Evolutionary conservation across 2,888 invertebrate genomes (phyloP).

Genomic region (Aphodius granarius): DNA sequence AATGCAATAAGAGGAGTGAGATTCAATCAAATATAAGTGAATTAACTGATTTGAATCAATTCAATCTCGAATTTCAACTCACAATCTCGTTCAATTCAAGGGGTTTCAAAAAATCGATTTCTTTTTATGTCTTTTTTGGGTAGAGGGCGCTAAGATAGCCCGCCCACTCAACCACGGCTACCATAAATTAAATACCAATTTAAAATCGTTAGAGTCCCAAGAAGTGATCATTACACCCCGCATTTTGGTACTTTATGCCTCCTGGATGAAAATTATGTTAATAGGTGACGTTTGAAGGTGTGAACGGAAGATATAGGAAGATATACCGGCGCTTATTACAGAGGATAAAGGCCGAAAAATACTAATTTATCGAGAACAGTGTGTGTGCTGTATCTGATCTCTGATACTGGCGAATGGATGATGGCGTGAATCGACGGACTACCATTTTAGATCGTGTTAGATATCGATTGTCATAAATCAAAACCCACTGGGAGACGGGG

Average conservation of each 20-base stretch:
- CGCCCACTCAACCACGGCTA: not conserved
- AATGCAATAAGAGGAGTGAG: not conserved
- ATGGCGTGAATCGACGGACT: slow-evolving; percentile 44
- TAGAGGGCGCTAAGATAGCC: not conserved
- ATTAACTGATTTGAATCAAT: not conserved
- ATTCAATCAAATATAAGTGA: not conserved
- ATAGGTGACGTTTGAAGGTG: slow-evolving; percentile 31
- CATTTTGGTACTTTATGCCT: slow-evolving; percentile 1
- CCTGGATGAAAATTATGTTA: slow-evolving; percentile 23
- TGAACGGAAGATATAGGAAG: slow-evolving; percentile 35
- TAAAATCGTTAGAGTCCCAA: slow-evolving; percentile 1
- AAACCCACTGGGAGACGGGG: slow-evolving; percentile 28
- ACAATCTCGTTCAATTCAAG: not conserved
- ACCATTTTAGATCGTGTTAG: slow-evolving; percentile 50
- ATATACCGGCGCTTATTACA: slow-evolving; percentile 35
- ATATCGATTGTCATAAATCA: slow-evolving; percentile 49
- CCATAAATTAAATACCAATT: slow-evolving; percentile 6
- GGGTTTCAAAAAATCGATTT: not conserved
- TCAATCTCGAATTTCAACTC: not conserved
- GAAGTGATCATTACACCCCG: not conserved
- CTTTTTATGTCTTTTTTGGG: not conserved
- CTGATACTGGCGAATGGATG: slow-evolving; percentile 16
- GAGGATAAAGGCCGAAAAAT: slow-evolving; percentile 31
- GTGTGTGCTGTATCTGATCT: slow-evolving; percentile 44
- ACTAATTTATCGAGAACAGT: slow-evolving; percentile 47